Base-by-base conservation (phyloP, 2,888 invertebrate genomes). In the Troides aeacus region DNA sequence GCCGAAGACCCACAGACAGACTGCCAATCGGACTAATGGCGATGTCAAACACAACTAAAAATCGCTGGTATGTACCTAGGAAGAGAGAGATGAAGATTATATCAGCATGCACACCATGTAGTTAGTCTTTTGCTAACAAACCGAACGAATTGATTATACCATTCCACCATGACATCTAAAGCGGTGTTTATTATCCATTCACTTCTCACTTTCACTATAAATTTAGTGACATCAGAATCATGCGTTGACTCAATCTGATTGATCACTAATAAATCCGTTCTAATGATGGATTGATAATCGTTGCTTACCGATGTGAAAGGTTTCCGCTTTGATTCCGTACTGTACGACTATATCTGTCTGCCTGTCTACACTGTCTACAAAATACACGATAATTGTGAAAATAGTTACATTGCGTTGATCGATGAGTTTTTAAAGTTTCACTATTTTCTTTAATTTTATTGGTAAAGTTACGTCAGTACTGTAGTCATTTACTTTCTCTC, bases 191-290 rank as follows among this genome's bases (percentile, higher is more conserved):
- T 70, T 67, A 64, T 59, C 36, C 23, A 46, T 56, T 56, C 56
- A 63, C 64, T 56, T 61, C 53, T 70, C 66, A 70, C 70, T 70
- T 70, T 70, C 70, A 67, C 70, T 57, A 56, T 46, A 64, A 46
- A 61, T 67, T 67, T 57, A 57, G 63, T 64, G 18, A 18, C 23
- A 17, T 50, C 30, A 56, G 23, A 62, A 57, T 62, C 56, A 57
- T 50, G 39, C 23, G 63, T 61, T 61, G 60, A 57, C 42, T 64
- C 59, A 64, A 57, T 64, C 60, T 67, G 70, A 70, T 70, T 61
- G 70, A 67, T 70, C 64, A 62, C 66, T 58, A 61, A 67, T 70
- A 67, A 60, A 64, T 67, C 53, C 42, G 61, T 50, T 67, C 42
- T 64, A 64, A 67, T 67, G 70, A 67, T 64, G 42, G 70, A 70